These are phyloP conservation scores for Vulpes ferrilata DNA, from an alignment of 2,113 vertebrate species.

Conservation along the genomic window DNA sequence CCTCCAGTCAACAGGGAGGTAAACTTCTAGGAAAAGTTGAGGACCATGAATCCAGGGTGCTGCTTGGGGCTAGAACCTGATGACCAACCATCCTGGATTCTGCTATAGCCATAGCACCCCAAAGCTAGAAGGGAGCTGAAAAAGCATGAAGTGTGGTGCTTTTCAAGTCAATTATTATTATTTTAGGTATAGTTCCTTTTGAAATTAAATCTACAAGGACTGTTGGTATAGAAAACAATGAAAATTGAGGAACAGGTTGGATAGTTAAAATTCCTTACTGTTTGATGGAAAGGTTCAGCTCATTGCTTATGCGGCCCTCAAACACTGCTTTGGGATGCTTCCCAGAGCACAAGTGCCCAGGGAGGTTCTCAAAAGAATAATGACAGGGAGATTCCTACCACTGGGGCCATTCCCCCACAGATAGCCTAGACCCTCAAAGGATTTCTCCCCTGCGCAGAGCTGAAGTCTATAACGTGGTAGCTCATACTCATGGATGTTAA, in stretches of 20 bases:
- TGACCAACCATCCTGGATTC: background rate
- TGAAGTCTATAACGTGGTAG: background rate
- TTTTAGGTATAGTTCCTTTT: background rate
- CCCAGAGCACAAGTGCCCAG: background rate
- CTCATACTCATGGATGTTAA: background rate
- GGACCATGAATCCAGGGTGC: background rate
- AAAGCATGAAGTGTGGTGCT: background rate
- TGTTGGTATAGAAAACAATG: slow-evolving; percentile 5
- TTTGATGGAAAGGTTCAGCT: background rate
- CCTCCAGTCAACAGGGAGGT: background rate
- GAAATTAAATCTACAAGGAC: slow-evolving; percentile 36
- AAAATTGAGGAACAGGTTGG: background rate
- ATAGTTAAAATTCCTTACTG: background rate
- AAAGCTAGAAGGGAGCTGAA: background rate
- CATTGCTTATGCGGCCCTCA: background rate
- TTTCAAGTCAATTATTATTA: background rate
- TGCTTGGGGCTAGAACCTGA: background rate
- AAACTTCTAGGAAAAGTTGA: background rate
- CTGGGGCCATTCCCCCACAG: background rate
- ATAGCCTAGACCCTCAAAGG: background rate
- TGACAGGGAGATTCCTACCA: background rate
- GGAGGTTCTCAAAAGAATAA: background rate
- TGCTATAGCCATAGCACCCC: background rate
- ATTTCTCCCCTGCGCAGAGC: background rate
- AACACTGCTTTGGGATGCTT: background rate